Conservation (phyloP, 2,888 invertebrate species). For the Andrena hattorfiana region DNA sequence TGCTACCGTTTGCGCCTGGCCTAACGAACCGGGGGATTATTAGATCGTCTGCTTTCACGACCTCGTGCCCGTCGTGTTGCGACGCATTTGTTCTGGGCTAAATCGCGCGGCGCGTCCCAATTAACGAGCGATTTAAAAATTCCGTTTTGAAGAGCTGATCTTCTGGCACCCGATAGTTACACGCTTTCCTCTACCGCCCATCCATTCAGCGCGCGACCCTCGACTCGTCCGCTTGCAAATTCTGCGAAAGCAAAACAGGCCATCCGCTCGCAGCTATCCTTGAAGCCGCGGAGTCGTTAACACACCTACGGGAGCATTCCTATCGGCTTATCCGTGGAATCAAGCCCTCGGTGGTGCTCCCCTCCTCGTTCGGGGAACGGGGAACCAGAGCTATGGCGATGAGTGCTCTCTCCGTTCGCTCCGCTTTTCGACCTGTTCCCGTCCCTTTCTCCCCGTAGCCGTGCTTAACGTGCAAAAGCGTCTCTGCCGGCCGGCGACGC, state of each 20-base stretch:
- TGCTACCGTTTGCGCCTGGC: slow-evolving; percentile 32
- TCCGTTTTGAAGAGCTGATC: too few relatives aligned
- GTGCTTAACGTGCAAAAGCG: slow-evolving; percentile 69
- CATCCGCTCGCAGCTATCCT: not conserved
- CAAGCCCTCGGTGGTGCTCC: not conserved
- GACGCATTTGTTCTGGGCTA: too few relatives aligned
- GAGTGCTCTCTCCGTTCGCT: slow-evolving; percentile 14
- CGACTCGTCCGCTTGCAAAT: not conserved
- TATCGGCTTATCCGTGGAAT: slow-evolving; percentile 6
- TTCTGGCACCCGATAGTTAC: too few relatives aligned
- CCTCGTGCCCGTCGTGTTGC: too few relatives aligned
- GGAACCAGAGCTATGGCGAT: slow-evolving; percentile 15
- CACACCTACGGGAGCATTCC: slow-evolving; percentile 8
- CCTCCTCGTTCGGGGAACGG: slow-evolving; percentile 7
- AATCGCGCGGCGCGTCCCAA: too few relatives aligned
- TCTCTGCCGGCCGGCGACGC: slow-evolving; percentile 67
- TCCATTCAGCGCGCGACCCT: not conserved
- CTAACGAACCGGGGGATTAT: slow-evolving; percentile 41
- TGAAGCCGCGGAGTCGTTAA: slow-evolving; percentile 9
- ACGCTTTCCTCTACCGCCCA: too few relatives aligned
- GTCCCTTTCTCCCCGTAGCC: slow-evolving; percentile 41
- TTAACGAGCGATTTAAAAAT: too few relatives aligned
- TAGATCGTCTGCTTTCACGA: not conserved
- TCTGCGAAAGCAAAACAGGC: not conserved
- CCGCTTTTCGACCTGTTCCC: slow-evolving; percentile 45